Base-by-base conservation (phyloP, 1,140 invertebrate species). In the Thaumatotibia leucotreta region DNA sequence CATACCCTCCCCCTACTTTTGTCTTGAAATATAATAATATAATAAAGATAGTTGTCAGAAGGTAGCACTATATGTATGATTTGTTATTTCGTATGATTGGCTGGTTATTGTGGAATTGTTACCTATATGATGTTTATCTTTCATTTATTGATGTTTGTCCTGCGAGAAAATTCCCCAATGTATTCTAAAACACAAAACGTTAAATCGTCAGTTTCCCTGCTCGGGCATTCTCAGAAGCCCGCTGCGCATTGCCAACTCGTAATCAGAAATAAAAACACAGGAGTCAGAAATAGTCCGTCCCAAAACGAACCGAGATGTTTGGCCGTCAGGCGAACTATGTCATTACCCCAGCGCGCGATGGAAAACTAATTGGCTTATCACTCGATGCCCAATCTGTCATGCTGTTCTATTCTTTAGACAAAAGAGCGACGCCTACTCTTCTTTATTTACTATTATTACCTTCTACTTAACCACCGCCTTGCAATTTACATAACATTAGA, bases 221-320 rank as follows among this genome's bases (percentile, higher is more conserved):
- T 45, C 39, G 39, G 39, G 5, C 39, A 45, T 45, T 45, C 39
- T 45, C 14, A 45, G 39, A 45, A 45, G 39, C 39, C 8, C 39
- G 14, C 14, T 45, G 39, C 17, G 14, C 52, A 29, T 27, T 58
- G 52, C 52, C 52, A 58, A 58, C 23, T 31, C 24, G 29, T 58
- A 58, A 58, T 58, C 23, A 58, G 5, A 58, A 58, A 58, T 58
- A 58, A 58, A 58, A 58, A 58, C 11, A 58, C 27, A 4, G 52
- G 5, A 58, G 23, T 14, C 52, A 58, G 14, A 58, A 58, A 58
- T 58, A 58, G 52, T 45, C 27, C 24, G 24, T 17, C 52, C 24
- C 29, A 58, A 58, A 58, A 29, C 24, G 20, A 14, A 29, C 10
- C 0, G 52, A 27, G 52, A 58, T 27, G 52, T 58, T 58, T 58